Evolutionary conservation across 1,140 invertebrate species (phyloP).

Genomic region (Heliconius congener): DNA sequence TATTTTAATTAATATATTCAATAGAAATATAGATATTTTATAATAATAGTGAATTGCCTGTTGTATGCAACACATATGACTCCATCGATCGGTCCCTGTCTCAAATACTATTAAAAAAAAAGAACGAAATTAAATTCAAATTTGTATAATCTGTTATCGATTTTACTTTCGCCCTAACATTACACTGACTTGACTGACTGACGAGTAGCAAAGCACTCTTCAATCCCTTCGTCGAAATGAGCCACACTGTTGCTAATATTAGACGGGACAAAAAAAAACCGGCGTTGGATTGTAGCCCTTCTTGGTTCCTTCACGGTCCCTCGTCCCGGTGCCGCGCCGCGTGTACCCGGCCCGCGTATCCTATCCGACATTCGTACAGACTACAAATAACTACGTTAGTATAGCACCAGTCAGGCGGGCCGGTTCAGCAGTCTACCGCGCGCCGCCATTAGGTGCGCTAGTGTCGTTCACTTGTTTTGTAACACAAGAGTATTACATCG

Average conservation of each 20-base stretch:
- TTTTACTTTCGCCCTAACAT: constrained; percentile 38
- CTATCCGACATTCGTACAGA: constrained; percentile 40
- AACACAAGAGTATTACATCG: constrained; percentile 63
- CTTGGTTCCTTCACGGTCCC: constrained; percentile 72
- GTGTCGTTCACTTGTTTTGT: constrained; percentile 56
- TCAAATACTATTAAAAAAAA: too few species aligned
- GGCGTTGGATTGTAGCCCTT: constrained; percentile 68
- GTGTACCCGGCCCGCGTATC: constrained; percentile 48
- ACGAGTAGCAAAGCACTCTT: constrained; percentile 41
- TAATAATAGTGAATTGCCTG: too few species aligned
- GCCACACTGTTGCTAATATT: constrained; percentile 74
- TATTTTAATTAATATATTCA: too few species aligned
- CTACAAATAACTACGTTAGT: constrained; percentile 19
- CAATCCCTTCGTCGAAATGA: constrained; percentile 53
- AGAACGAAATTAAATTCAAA: neutral
- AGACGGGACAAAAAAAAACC: constrained; percentile 67
- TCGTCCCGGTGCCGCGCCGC: constrained; percentile 48
- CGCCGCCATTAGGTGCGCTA: constrained; percentile 51
- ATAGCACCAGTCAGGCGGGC: constrained; percentile 17
- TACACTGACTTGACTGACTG: constrained; percentile 21
- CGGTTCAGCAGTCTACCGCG: constrained; percentile 58
- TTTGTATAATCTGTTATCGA: constrained; percentile 21
- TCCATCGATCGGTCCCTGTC: too few species aligned
- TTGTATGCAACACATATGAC: too few species aligned
- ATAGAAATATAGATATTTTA: too few species aligned